phyloP scores from a whole-genome alignment of 1,140 invertebrate genomes.

The Formica exsecta region DNA sequence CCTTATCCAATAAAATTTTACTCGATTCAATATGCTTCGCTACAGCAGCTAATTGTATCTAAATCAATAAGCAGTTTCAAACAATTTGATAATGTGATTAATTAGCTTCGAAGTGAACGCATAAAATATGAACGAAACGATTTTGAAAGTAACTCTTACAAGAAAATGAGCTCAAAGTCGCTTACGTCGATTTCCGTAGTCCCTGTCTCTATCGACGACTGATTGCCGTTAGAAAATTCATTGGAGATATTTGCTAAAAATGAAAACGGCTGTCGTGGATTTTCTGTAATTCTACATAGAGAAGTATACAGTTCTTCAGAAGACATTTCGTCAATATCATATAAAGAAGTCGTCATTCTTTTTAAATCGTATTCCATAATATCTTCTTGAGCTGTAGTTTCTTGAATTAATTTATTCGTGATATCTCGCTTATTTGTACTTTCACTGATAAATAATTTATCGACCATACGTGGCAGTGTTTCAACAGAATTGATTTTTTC shows the following conservation, averaged over 20 bases:
- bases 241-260: conserved; percentile 73
- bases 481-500: neutral
- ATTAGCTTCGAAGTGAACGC: no score
- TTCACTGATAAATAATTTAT: neutral
- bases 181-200: conserved; percentile 75
- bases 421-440: neutral
- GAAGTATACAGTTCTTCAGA: conserved; percentile 61
- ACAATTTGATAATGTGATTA: conserved; percentile 6
- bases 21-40: conserved; percentile 72
- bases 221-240: conserved; percentile 32
- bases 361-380: neutral
- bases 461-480: neutral
- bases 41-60: conserved; percentile 73
- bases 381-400: conserved; percentile 15
- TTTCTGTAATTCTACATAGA: conserved; percentile 66
- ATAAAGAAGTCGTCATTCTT: neutral
- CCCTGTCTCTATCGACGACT: neutral
- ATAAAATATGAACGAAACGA: no score
- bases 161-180: no score
- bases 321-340: conserved; percentile 49
- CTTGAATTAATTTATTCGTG: neutral
- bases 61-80: conserved; percentile 23
- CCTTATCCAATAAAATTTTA: conserved; percentile 69
- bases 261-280: conserved; percentile 70
- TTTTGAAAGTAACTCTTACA: no score